phyloP scores from a whole-genome alignment of 2,113 vertebrate genomes.

The Puma concolor region DNA sequence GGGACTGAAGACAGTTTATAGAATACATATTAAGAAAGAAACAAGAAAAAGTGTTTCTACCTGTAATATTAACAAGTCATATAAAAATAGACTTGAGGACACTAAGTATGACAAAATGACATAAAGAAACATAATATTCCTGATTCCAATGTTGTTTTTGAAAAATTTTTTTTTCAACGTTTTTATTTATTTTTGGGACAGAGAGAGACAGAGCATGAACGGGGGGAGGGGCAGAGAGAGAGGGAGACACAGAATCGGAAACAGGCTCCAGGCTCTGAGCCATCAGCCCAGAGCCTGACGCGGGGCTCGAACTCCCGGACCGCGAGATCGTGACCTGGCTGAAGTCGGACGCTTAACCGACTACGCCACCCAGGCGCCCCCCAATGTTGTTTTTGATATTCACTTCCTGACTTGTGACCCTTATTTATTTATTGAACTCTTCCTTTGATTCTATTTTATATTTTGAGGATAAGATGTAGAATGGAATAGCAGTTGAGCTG shows the following conservation, averaged over 20 bases:
- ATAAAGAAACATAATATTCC: background rate
- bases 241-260: too few species aligned
- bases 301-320: too few species aligned
- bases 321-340: too few species aligned
- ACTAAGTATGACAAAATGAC: background rate
- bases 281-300: too few species aligned
- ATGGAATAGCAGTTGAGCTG: background rate
- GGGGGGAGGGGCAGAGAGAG: too few species aligned
- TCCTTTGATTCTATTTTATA: background rate
- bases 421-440: background rate
- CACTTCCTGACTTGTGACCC: background rate
- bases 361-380: too few species aligned
- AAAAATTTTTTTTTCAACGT: too few species aligned
- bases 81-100: background rate
- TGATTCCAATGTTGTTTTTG: background rate
- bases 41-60: background rate
- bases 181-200: too few species aligned
- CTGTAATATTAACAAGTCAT: background rate
- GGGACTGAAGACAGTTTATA: background rate
- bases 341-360: too few species aligned
- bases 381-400: background rate
- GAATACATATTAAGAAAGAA: background rate
- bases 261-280: too few species aligned
- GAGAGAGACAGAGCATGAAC: too few species aligned
- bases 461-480: background rate